Evolutionary conservation across 2,888 invertebrate species (phyloP).

Genomic region (Lypha dubia): DNA sequence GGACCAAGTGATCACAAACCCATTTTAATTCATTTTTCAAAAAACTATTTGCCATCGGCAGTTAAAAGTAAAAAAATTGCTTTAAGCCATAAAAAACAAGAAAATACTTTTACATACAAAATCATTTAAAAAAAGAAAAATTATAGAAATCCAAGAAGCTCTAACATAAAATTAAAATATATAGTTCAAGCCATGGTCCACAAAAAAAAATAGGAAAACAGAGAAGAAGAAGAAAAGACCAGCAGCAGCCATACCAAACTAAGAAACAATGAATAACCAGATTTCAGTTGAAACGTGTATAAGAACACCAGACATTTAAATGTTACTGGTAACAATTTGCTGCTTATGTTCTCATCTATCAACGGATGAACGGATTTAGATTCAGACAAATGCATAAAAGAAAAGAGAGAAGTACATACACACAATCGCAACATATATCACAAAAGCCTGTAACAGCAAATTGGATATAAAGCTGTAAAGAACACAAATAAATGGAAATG

Average conservation of each 20-base stretch:
- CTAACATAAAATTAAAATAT: background rate
- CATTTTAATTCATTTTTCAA: too few relatives aligned
- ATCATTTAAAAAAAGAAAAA: conserved; percentile 2
- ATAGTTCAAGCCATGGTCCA: background rate
- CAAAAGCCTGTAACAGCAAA: conserved; percentile 11
- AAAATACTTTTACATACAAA: background rate
- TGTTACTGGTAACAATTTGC: conserved; percentile 37
- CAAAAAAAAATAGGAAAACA: conserved; percentile 17
- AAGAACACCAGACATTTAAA: conserved; percentile 3
- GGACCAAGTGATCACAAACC: too few relatives aligned
- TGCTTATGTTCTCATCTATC: conserved; percentile 33
- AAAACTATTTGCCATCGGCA: too few relatives aligned
- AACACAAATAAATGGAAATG: conserved; percentile 1
- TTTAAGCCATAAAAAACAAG: background rate
- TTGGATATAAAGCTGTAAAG: conserved; percentile 13
- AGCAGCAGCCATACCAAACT: background rate
- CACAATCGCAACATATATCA: too few relatives aligned
- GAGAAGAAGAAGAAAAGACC: too few relatives aligned
- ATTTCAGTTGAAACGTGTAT: background rate
- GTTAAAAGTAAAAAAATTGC: too few relatives aligned
- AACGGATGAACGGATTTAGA: conserved; percentile 52
- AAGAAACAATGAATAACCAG: conserved; percentile 12
- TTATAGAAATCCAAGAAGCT: background rate
- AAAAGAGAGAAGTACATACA: background rate
- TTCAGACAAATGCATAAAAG: conserved; percentile 3